These are phyloP conservation scores for Brachionus manjavacas DNA, from an alignment of 1,140 invertebrate genomes.

Conservation along the genomic window DNA sequence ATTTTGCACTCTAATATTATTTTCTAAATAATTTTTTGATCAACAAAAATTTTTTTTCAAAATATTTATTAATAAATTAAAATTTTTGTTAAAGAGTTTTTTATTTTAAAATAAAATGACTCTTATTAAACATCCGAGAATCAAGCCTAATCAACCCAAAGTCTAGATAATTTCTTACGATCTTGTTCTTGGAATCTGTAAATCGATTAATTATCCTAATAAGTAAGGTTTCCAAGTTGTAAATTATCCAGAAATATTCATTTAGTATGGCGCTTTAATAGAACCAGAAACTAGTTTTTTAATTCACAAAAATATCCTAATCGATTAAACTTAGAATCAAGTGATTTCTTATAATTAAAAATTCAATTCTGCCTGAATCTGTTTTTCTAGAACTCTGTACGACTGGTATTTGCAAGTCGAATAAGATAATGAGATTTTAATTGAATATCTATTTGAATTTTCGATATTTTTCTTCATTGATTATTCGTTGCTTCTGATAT, in stretches of 20 bases:
- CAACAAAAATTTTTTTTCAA: no score
- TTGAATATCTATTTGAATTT: conserved; percentile 1
- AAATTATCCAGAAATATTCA: conserved; percentile 13
- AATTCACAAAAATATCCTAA: neutral
- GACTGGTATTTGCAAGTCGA: neutral
- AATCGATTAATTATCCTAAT: neutral
- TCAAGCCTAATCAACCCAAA: neutral
- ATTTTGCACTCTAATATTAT: no score
- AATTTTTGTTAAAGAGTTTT: no score
- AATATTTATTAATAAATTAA: no score
- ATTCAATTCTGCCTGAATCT: neutral
- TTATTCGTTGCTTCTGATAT: neutral
- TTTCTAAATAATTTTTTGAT: no score
- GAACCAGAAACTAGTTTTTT: conserved; percentile 10
- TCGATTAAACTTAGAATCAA: neutral
- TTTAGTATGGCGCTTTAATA: neutral
- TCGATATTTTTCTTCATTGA: neutral
- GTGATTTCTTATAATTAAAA: conserved; percentile 18
- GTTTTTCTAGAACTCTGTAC: neutral
- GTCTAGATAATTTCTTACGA: neutral
- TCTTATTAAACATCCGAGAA: neutral
- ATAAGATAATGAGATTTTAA: conserved; percentile 29
- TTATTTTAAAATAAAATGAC: no score
- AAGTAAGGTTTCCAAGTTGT: neutral
- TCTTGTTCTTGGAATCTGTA: neutral